Base-by-base conservation (phyloP, 2,888 invertebrate species). In the Acanthoscelides obtectus region DNA sequence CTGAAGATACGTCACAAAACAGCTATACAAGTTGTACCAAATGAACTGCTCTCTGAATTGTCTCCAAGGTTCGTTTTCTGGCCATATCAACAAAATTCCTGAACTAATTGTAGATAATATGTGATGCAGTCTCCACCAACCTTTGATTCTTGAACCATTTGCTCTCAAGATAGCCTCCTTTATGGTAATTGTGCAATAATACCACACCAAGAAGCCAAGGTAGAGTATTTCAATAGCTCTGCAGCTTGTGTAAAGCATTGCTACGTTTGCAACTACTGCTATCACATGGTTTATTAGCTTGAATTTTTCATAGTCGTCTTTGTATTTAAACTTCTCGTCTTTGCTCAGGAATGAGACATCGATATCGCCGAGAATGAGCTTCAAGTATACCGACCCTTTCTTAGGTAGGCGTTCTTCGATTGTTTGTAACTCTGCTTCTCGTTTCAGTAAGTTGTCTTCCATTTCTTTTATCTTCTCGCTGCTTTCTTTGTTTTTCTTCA, bases 91-190 rank as follows among this genome's bases (percentile, higher is more conserved):
- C 68, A 98, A 87, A 65, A 99, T 93, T 0, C 95, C 98, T 5
- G 98, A 94, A 67, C 96, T 93, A 19, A 94, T 94, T 0, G 98
- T 97, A 0, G 98, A 97, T 77, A 99, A 92, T 85, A 98, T 98
- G 87, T 99, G 99, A 87, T 99, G 98, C 27, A 94, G 88, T 77
- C 98, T 88, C 99, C 99, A 99, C 99, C 99, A 99, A 20, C 98
- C 98, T 86, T 94, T 95, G 79, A 95, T 94, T 81, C 94, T 89
- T 0, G 99, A 99, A 0, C 99, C 99, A 86, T 99, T 99, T 72
- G 98, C 96, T 86, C 96, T 96, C 65, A 99, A 89, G 83, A 99
- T 99, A 81, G 96, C 96, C 87, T 99, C 99, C 73, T 99, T 91
- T 83, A 99, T 99, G 69, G 99, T 98, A 79, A 99, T 88, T 6